phyloP scores from a whole-genome alignment of 2,797 vertebrate species.

The Clangula hyemalis region DNA sequence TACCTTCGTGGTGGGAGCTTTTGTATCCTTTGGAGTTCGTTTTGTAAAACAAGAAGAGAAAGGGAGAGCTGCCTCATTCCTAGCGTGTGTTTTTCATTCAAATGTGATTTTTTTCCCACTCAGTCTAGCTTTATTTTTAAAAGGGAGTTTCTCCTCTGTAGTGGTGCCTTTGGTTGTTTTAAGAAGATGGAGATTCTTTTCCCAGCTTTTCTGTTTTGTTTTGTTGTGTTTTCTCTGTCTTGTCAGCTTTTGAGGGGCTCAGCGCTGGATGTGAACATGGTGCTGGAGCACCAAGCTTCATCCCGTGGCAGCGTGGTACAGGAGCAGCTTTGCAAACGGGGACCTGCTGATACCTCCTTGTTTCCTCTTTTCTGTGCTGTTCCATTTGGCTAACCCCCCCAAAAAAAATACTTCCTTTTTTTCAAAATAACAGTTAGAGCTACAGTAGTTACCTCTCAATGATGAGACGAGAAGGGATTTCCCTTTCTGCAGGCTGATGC shows the following conservation, averaged over 20 bases:
- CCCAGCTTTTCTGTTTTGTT: not conserved
- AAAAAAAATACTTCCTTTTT: not conserved
- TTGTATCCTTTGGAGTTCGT: constrained; percentile 88
- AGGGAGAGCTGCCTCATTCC: not conserved
- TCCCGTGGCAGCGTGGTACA: not conserved
- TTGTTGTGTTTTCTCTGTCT: not conserved
- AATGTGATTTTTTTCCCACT: not conserved
- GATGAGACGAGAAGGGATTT: not conserved
- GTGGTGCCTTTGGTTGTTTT: not conserved
- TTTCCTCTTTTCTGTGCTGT: constrained; percentile 5
- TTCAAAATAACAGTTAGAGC: not conserved
- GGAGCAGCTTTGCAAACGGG: not conserved
- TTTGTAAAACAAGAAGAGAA: not conserved
- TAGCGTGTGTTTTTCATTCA: not conserved
- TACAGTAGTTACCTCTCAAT: not conserved
- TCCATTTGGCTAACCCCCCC: not conserved
- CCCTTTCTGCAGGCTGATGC: not conserved
- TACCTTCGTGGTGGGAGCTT: constrained; percentile 92
- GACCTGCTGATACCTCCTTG: not conserved
- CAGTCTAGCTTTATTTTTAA: constrained; percentile 3
- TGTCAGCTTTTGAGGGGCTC: not conserved
- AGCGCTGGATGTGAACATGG: rapidly evolving
- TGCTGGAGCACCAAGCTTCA: not conserved
- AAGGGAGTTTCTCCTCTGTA: not conserved
- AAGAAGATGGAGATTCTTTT: not conserved